Conservation (phyloP, 2,888 invertebrate species). For the Lasioglossum figueresi region DNA sequence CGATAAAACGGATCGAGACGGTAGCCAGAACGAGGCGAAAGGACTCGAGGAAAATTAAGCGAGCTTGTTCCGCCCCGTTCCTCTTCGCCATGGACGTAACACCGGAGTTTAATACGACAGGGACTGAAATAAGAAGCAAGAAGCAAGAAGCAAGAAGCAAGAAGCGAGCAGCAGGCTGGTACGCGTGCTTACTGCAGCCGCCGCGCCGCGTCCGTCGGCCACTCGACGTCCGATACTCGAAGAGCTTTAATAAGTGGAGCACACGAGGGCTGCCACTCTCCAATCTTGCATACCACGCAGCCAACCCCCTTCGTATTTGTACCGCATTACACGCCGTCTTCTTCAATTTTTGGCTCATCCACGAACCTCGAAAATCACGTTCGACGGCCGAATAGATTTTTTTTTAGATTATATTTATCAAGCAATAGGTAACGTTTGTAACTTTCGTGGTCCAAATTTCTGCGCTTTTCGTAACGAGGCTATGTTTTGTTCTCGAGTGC, state of each 20-base stretch:
- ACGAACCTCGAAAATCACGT: background rate
- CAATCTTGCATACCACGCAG: conserved; percentile 8
- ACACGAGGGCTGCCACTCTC: conserved; percentile 28
- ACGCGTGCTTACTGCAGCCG: conserved; percentile 26
- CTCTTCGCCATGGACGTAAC: background rate
- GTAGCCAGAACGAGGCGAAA: background rate
- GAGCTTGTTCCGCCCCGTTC: background rate
- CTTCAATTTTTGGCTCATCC: background rate
- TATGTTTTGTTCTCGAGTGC: background rate
- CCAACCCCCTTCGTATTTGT: background rate
- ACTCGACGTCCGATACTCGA: conserved; percentile 35
- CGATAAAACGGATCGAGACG: background rate
- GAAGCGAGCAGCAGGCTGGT: background rate
- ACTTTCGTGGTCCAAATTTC: no score
- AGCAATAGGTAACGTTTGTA: no score
- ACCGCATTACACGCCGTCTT: background rate
- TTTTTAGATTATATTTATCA: no score
- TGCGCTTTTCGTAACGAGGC: background rate
- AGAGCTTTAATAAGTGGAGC: conserved; percentile 56
- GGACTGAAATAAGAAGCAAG: background rate
- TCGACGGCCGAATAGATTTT: background rate
- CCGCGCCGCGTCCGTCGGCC: background rate
- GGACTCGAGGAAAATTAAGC: background rate
- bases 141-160: no score
- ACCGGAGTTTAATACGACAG: background rate